Evolutionary conservation across 2,797 vertebrate genomes (phyloP), one percentile per base, ranked within the genome.

Genomic region (Liasis olivaceus): DNA sequence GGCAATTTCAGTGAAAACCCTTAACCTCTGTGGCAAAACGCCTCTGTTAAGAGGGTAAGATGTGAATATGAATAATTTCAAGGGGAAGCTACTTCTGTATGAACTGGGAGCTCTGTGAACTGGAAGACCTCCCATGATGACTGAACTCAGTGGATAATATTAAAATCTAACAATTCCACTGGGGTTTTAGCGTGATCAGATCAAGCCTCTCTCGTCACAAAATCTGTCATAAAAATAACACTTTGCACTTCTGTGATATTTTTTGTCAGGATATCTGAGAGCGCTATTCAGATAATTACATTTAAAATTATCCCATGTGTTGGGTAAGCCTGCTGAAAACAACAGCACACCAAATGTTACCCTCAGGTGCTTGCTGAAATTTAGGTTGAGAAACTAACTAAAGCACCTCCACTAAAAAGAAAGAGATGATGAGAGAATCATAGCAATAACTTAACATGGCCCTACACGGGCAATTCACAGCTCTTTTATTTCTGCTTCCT

Each of bases 251-350:
- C 92, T 88, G 94, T 93, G 88, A 24, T 84, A 88, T 89, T 89
- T 85, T 0, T 90, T 93, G 51, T 89, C 93, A 85, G 56, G 90
- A 93, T 87, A 94, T 86, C 95, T 87, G 77, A 5, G 91, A 90
- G 95, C 26, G 87, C 90, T 94, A 86, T 9, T 0, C 88, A 92
- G 95, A 85, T 47, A 92, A 94, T 63, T 89, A 95, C 94, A 93
- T 91, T 93, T 86, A 90, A 90, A 90, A 66, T 90, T 22, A 2
- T 60, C 36, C 85, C 87, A 60, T 0, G 28, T 26, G 66, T 36
- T n/a, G 89, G 84, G 91, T 51, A 92, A 87, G 69, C 9, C 62
- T 81, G 69, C 66, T 60, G 88, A 64, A 89, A 69, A 85, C 63
- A 0, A 90, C 93, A 4, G 84, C 72, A 92, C 9, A 1, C n/a